Evolutionary conservation across 2,888 invertebrate genomes (phyloP).

Genomic region (Orgyia antiqua): DNA sequence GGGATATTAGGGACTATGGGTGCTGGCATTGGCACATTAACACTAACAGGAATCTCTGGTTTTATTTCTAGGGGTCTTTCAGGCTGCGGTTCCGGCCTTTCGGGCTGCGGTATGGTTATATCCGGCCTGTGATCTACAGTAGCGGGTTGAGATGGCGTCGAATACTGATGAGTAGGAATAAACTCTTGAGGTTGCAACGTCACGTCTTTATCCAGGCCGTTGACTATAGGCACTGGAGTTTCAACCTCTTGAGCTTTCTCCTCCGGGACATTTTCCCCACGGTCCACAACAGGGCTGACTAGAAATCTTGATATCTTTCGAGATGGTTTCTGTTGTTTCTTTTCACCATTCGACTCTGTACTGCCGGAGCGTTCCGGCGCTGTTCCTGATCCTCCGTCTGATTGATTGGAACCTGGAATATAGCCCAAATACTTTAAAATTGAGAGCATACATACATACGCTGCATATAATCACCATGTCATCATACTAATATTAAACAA

Average conservation of each 20-base stretch:
- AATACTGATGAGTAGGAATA: conserved; percentile 60
- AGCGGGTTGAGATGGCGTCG: conserved; percentile 37
- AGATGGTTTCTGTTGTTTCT: conserved; percentile 69
- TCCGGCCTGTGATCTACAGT: conserved; percentile 25
- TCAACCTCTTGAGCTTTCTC: conserved; percentile 22
- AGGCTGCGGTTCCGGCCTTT: conserved; percentile 17
- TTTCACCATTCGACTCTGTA: conserved; percentile 59
- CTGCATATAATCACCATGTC: too few relatives aligned
- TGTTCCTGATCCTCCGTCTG: conserved; percentile 61
- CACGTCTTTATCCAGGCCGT: conserved; percentile 42
- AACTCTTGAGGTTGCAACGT: conserved; percentile 21
- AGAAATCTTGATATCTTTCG: conserved; percentile 89
- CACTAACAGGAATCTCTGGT: conserved; percentile 22
- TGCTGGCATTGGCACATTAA: conserved; percentile 21
- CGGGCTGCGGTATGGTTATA: neutral
- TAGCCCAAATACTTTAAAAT: too few relatives aligned
- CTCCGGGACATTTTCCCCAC: conserved; percentile 52
- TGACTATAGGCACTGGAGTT: conserved; percentile 30
- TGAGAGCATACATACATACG: too few relatives aligned
- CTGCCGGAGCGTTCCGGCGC: conserved; percentile 59
- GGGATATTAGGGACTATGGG: conserved; percentile 26
- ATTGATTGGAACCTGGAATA: conserved; percentile 62
- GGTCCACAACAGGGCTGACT: conserved; percentile 87
- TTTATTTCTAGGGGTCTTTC: conserved; percentile 19
- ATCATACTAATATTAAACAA: too few relatives aligned